Base-by-base conservation (phyloP, 1,140 invertebrate genomes). In the Eriocheir sinensis region DNA sequence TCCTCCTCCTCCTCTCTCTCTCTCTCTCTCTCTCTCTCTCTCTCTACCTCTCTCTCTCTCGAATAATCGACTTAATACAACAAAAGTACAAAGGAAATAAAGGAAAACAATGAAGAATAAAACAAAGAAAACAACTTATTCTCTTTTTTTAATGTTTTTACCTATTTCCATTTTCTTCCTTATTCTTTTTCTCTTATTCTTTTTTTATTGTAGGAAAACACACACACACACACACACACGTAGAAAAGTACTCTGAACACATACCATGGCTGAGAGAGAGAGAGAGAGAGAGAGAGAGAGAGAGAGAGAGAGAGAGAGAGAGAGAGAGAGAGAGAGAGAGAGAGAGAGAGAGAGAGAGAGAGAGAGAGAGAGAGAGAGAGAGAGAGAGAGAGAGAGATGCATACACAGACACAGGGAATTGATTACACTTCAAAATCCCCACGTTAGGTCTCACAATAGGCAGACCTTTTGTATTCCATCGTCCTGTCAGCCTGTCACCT, bases 381-480 rank as follows among this genome's bases (percentile, higher is more conserved):
- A 53, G 83, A 40, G 34, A 86, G 34, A 86, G 83, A 41, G 36
- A 86, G 83, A 41, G 36, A 38, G n/a, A 80, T 2, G 53, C 34
- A 44, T n/a, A 89, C 30, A 92, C 21, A 83, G 60, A 92, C 72
- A 83, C 27, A 9, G 27, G 81, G 92, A 86, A 93, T 93, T 86
- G 92, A 93, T 93, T 93, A 83, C 83, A 72, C 30, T 92, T 92
- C 91, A 34, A 81, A 81, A 44, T 38, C 38, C 88, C 12, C 34
- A 79, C 41, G n/a, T 81, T 17, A 34, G 12, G 83, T 48, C 15
- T 21, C n/a, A 48, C 92, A 86, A 32, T 38, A 53, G 34, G 53
- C 30, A 27, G 12, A 3, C 83, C 92, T 86, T 48, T 93, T 41
- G 36, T 86, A 36, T 80, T 91, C 32, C 40, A 6, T 79, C 53